phyloP scores from a whole-genome alignment of 2,113 vertebrate species.

The Plestiodon gilberti region DNA sequence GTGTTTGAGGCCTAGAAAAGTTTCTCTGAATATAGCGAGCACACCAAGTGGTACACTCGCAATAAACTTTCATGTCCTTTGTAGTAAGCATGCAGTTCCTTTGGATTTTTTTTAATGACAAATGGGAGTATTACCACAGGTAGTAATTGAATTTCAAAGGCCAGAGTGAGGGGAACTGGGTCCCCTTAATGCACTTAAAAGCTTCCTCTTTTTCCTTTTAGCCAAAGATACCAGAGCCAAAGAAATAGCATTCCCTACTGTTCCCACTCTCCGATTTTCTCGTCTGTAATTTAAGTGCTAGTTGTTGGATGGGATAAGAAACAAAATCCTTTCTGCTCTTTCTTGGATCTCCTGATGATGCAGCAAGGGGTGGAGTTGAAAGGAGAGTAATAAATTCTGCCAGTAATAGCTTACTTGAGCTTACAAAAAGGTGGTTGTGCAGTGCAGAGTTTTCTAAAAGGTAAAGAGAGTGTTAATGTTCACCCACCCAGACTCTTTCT shows the following conservation, averaged over 20 bases:
- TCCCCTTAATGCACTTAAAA: neutral
- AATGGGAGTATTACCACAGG: neutral
- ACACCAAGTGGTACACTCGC: neutral
- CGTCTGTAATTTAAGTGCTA: neutral
- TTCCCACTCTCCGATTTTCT: neutral
- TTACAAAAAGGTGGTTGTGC: neutral
- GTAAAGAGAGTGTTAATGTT: neutral
- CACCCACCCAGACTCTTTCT: neutral
- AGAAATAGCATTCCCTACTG: neutral
- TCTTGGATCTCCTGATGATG: neutral
- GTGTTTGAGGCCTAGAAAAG: neutral
- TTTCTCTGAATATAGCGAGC: neutral
- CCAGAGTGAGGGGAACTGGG: neutral
- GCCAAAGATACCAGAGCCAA: neutral
- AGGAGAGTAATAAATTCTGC: neutral
- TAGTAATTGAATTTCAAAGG: neutral
- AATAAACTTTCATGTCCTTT: neutral
- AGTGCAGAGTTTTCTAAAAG: neutral
- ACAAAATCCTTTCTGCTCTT: neutral
- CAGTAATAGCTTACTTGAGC: neutral
- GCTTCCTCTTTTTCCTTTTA: neutral
- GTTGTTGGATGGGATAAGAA: neutral
- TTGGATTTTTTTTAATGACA: neutral
- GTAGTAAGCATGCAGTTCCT: neutral
- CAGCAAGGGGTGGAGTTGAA: too few species aligned